Percentiles rank a stretch among this genome's conserved stretches.
Evolutionary conservation across 1,140 invertebrate species (phyloP).

Genomic region (Hylyphantes graminicola): DNA sequence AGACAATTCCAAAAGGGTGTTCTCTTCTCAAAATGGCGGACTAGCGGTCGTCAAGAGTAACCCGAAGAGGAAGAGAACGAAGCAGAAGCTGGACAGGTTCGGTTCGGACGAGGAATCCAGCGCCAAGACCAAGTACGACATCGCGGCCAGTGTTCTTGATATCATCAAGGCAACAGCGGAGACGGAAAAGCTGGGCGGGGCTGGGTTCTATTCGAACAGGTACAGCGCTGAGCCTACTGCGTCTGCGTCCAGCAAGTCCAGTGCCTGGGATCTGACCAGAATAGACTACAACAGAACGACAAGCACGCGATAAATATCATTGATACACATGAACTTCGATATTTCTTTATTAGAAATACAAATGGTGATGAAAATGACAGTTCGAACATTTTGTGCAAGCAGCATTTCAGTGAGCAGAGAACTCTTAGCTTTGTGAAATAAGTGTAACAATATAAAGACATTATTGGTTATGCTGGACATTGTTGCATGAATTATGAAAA

Average conservation of each 20-base stretch:
- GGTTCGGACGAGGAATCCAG: conserved; percentile 6
- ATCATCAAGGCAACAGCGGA: conserved; percentile 55
- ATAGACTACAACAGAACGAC: not conserved
- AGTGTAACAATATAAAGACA: too few relatives aligned
- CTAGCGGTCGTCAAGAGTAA: conserved; percentile 27
- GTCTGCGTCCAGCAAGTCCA: conserved; percentile 13
- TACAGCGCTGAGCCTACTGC: not conserved
- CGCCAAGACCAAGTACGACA: conserved; percentile 45
- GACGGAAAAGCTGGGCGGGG: conserved; percentile 14
- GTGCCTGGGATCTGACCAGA: conserved; percentile 1
- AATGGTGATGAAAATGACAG: not conserved
- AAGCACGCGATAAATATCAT: not conserved
- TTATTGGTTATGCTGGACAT: too few relatives aligned
- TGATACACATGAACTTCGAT: not conserved
- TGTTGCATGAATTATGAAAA: too few relatives aligned
- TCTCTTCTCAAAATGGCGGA: conserved; percentile 45
- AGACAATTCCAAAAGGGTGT: conserved; percentile 38
- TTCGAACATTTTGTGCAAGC: too few relatives aligned
- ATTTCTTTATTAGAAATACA: not conserved
- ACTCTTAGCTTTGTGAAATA: too few relatives aligned
- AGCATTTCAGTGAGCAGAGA: too few relatives aligned
- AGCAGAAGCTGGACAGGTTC: not conserved
- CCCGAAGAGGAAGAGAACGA: conserved; percentile 26
- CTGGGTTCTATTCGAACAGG: conserved; percentile 30
- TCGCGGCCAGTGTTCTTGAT: conserved; percentile 48